These are phyloP conservation scores for Drosophila littoralis DNA, from an alignment of 1,140 invertebrate species.

Conservation along the genomic window DNA sequence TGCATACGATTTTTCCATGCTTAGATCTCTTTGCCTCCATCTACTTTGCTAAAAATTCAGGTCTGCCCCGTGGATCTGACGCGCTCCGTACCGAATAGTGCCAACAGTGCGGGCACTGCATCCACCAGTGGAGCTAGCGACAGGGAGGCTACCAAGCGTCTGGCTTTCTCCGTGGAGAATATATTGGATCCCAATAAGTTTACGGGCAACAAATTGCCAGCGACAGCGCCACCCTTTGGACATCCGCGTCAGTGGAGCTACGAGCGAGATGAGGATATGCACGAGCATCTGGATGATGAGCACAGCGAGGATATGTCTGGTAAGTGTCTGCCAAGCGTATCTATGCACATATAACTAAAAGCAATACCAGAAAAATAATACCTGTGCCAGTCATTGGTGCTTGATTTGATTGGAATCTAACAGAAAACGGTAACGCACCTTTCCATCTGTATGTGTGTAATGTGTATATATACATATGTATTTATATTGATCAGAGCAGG, in stretches of 20 bases:
- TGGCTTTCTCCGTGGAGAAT: slow-evolving; percentile 96
- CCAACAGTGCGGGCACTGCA: slow-evolving; percentile 48
- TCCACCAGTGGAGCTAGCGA: slow-evolving; percentile 71
- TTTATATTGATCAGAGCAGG: slow-evolving; percentile 3
- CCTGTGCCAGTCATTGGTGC: slow-evolving; percentile 11
- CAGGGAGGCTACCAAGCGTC: slow-evolving; percentile 84
- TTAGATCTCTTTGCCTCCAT: neutral
- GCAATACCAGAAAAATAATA: too few species aligned
- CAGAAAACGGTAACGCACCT: neutral
- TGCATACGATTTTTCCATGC: neutral
- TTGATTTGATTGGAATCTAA: slow-evolving; percentile 47
- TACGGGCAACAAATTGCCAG: slow-evolving; percentile 86
- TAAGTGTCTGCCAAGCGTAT: slow-evolving; percentile 49
- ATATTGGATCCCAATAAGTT: slow-evolving; percentile 96
- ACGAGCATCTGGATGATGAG: slow-evolving; percentile 78
- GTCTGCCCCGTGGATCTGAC: slow-evolving; percentile 84
- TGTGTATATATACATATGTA: neutral
- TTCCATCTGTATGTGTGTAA: too few species aligned
- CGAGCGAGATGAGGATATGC: slow-evolving; percentile 85
- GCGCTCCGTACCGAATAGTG: slow-evolving; percentile 70
- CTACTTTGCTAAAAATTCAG: slow-evolving; percentile 29
- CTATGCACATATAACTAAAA: neutral
- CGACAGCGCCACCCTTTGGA: slow-evolving; percentile 40
- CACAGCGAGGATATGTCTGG: slow-evolving; percentile 84
- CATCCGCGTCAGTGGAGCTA: slow-evolving; percentile 84